These are phyloP conservation scores for Pteropus alecto DNA, from an alignment of 2,113 vertebrate genomes.

Conservation along the genomic window DNA sequence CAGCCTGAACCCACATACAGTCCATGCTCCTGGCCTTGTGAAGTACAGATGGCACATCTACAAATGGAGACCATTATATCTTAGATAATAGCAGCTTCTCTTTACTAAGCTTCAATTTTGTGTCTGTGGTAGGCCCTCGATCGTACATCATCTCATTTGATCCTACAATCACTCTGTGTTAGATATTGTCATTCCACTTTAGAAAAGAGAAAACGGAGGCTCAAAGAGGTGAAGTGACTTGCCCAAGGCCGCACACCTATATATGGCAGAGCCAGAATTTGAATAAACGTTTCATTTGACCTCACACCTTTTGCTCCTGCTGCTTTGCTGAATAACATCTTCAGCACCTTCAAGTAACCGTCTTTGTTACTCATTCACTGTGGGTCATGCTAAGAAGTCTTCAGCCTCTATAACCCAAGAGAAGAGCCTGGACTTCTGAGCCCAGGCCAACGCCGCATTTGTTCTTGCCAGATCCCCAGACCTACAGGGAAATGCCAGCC, in stretches of 20 bases:
- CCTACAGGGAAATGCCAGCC: background rate
- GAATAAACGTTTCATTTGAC: background rate
- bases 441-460: background rate
- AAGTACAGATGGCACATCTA: background rate
- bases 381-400: background rate
- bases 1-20: background rate
- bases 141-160: background rate
- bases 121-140: background rate
- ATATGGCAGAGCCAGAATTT: background rate
- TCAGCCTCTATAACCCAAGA: background rate
- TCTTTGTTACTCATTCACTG: background rate
- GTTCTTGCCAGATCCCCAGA: conserved; percentile 54
- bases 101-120: background rate
- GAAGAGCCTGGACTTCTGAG: background rate
- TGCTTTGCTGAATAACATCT: background rate
- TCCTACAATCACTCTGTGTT: background rate
- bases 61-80: background rate
- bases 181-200: background rate
- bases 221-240: background rate
- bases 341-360: accelerated
- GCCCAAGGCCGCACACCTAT: background rate
- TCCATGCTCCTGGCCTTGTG: background rate
- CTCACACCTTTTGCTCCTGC: background rate
- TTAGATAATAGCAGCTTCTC: background rate
- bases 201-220: background rate